A percentile compares a stretch with the other conserved stretches of the same genome.
Evolutionary conservation across 2,797 vertebrate species (phyloP).

Genomic region (Botia kubotai): DNA sequence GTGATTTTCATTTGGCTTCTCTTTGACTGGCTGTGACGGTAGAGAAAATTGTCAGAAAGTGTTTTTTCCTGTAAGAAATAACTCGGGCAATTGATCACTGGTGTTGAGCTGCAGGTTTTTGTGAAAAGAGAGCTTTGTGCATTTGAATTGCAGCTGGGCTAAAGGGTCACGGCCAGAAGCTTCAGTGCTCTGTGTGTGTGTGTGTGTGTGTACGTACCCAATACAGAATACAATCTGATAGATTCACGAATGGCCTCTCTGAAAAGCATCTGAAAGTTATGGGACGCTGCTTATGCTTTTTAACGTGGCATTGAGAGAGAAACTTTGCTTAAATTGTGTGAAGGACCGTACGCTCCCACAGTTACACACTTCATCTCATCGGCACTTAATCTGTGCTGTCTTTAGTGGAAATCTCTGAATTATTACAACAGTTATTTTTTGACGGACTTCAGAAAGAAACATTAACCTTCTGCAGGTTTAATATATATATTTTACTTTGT

Average conservation of each 20-base stretch:
- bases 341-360: not conserved
- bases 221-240: constrained; percentile 49
- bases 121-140: constrained; percentile 84
- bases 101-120: constrained; percentile 65
- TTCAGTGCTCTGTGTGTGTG: constrained; percentile 45
- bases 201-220: constrained; percentile 55
- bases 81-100: constrained; percentile 50
- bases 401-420: not conserved
- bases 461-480: not conserved
- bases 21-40: not conserved
- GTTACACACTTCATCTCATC: constrained; percentile 7
- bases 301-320: constrained; percentile 55
- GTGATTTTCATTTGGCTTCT: constrained; percentile 10
- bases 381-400: constrained; percentile 6
- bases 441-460: not conserved
- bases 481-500: not conserved
- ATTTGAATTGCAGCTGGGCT: constrained; percentile 79
- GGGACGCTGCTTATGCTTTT: constrained; percentile 27
- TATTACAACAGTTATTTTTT: not conserved
- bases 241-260: constrained; percentile 41
- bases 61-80: constrained; percentile 23
- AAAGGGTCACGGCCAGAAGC: constrained; percentile 83
- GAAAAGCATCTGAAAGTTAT: constrained; percentile 46
- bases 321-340: constrained; percentile 47
- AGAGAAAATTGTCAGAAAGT: constrained; percentile 3